Conservation (phyloP, 2,797 vertebrate species). For the Saxicola maurus region DNA sequence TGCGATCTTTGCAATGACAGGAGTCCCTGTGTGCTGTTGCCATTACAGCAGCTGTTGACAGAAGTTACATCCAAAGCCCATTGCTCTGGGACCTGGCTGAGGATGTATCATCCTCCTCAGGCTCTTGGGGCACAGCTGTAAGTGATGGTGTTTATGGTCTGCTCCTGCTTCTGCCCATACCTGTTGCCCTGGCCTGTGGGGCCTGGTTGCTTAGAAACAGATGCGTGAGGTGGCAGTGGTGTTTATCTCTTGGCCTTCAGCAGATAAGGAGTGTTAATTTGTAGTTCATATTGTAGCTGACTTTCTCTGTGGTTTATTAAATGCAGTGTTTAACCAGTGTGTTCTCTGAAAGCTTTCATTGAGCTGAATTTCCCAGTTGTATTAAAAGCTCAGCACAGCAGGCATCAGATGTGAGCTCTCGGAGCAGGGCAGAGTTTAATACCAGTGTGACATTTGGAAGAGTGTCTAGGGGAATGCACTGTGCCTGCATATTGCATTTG, state of each 20-base stretch:
- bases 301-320: not conserved
- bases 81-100: not conserved
- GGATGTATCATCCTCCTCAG: too few relatives aligned
- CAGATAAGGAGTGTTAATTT: not conserved
- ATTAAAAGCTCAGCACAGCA: not conserved
- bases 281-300: not conserved
- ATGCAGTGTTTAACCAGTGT: not conserved
- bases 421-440: not conserved
- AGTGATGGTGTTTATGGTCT: not conserved
- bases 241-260: not conserved
- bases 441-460: not conserved
- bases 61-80: not conserved
- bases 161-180: not conserved
- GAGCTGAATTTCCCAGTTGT: not conserved
- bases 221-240: not conserved
- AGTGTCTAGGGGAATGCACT: not conserved
- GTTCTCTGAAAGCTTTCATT: not conserved
- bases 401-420: not conserved
- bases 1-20: not conserved
- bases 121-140: not conserved
- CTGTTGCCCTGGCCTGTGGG: not conserved
- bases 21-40: not conserved
- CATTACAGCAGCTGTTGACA: not conserved
- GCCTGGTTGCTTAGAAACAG: slow-evolving; percentile 22
- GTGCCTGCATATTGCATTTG: not conserved